phyloP scores from a whole-genome alignment of 2,113 vertebrate species.

The Pterocles orientalis region DNA sequence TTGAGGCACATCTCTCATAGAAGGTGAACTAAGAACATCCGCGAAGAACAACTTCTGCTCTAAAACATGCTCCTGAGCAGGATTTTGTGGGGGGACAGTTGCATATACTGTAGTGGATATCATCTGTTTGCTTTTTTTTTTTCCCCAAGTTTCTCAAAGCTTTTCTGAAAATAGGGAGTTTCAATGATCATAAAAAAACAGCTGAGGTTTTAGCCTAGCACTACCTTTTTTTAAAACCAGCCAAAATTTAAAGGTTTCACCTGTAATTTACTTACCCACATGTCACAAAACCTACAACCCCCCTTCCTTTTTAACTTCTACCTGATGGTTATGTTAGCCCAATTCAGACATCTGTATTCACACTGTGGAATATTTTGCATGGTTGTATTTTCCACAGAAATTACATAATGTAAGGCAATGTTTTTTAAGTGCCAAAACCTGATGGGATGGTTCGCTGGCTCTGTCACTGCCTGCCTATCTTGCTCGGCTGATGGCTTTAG shows the following conservation, averaged over 20 bases:
- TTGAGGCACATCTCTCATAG: background rate
- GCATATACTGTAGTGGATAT: background rate
- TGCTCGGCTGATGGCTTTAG: background rate
- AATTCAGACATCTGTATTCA: background rate
- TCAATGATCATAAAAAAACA: background rate
- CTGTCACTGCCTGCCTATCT: background rate
- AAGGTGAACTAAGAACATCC: background rate
- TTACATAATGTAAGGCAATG: background rate
- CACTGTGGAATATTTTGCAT: background rate
- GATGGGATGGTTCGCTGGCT: background rate
- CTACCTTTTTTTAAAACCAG: background rate
- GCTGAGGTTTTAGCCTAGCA: background rate
- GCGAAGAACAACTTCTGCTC: background rate
- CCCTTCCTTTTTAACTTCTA: background rate
- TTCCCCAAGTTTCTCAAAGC: background rate
- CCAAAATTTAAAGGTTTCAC: background rate
- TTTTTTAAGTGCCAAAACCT: background rate
- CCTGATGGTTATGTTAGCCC: background rate
- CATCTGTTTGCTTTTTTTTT: background rate
- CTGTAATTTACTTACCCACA: background rate
- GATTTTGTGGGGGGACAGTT: background rate
- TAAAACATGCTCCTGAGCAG: background rate
- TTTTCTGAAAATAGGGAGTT: background rate
- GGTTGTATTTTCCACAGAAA: background rate
- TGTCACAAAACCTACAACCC: background rate